These are phyloP conservation scores for Pseudomugil tenellus DNA, from an alignment of 2,797 vertebrate genomes.

Conservation along the genomic window DNA sequence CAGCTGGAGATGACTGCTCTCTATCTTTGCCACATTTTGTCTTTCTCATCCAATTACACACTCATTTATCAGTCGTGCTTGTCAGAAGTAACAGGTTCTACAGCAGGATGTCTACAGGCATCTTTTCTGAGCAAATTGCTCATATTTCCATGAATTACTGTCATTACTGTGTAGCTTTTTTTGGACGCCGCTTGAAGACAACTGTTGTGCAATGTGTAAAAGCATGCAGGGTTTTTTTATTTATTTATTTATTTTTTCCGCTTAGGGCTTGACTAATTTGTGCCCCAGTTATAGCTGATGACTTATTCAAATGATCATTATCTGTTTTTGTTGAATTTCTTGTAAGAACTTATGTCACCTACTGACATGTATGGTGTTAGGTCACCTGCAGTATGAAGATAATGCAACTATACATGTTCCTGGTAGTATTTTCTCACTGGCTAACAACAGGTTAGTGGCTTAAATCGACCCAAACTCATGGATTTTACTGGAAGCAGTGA, in stretches of 20 bases:
- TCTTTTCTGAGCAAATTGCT: conserved; percentile 14
- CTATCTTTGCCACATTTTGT: conserved; percentile 51
- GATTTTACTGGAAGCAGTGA: conserved; percentile 32
- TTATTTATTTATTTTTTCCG: no score
- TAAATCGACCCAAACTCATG: conserved; percentile 20
- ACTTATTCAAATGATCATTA: conserved; percentile 25
- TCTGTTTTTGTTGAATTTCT: conserved; percentile 14
- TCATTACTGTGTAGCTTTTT: conserved; percentile 12
- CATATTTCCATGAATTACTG: conserved; percentile 23
- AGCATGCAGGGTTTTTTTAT: conserved; percentile 18
- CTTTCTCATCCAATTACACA: conserved; percentile 48
- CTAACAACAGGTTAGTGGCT: neutral
- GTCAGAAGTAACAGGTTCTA: conserved; percentile 16
- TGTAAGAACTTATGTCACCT: neutral
- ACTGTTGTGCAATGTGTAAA: conserved; percentile 16
- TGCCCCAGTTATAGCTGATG: conserved; percentile 4
- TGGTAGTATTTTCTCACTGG: conserved; percentile 5
- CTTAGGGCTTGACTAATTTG: conserved; percentile 16
- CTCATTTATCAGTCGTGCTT: conserved; percentile 24
- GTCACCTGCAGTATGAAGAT: neutral
- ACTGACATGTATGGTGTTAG: neutral
- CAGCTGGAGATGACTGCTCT: conserved; percentile 52
- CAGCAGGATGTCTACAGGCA: conserved; percentile 7
- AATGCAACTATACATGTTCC: neutral
- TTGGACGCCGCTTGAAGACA: conserved; percentile 9